Evolutionary conservation across 2,797 vertebrate species (phyloP).

Genomic region (Tokudaia muenninki): DNA sequence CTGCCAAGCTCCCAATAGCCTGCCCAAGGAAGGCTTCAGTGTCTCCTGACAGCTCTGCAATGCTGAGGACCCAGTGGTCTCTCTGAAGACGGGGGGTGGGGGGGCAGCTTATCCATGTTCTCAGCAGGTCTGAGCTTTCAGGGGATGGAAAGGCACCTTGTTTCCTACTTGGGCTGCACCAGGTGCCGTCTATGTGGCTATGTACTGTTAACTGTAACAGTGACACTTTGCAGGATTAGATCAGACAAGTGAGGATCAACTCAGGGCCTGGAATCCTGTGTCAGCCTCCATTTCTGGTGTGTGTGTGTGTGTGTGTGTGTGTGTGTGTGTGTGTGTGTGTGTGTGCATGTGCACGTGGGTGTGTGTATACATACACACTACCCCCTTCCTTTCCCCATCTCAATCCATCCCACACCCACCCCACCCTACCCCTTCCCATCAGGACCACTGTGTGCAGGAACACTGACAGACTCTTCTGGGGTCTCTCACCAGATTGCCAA

Average conservation of each 20-base stretch:
- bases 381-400: not conserved
- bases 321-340: too few species aligned
- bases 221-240: not conserved
- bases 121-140: fast-evolving
- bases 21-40: not conserved
- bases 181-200: not conserved
- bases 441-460: not conserved
- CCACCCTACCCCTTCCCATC: not conserved
- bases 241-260: not conserved
- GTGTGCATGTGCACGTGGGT: too few species aligned
- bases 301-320: not conserved
- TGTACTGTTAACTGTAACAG: not conserved
- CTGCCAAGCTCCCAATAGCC: not conserved
- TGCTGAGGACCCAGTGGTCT: fast-evolving
- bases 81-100: not conserved
- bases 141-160: not conserved
- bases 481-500: conserved; percentile 90
- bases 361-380: too few species aligned
- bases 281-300: not conserved
- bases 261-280: not conserved
- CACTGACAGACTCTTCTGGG: not conserved
- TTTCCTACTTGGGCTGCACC: not conserved
- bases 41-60: fast-evolving
- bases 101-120: fast-evolving
- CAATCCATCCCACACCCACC: not conserved